phyloP scores from a whole-genome alignment of 2,888 invertebrate species.

The Pasiphila rectangulata region DNA sequence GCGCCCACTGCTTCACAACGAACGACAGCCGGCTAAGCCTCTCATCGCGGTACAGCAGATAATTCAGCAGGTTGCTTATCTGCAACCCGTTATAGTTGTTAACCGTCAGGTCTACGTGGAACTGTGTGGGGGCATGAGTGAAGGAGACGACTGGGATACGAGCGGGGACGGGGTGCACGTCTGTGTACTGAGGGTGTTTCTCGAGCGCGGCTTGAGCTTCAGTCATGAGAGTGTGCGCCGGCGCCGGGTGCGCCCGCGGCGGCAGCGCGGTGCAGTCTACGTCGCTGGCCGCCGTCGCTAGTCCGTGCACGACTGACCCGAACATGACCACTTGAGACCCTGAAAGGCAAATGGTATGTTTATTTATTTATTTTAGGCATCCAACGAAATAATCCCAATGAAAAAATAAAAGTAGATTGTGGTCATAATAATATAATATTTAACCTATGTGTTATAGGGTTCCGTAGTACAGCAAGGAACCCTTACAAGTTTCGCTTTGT shows the following conservation, averaged over 20 bases:
- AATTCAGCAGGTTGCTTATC: background rate
- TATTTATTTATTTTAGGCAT: too few relatives aligned
- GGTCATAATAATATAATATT: too few relatives aligned
- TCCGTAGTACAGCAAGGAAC: too few relatives aligned
- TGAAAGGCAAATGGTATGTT: too few relatives aligned
- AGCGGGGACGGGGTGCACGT: background rate
- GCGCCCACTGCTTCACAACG: background rate
- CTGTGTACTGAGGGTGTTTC: background rate
- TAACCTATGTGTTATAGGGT: too few relatives aligned
- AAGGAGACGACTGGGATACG: background rate
- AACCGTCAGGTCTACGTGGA: background rate
- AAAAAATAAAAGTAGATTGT: too few relatives aligned
- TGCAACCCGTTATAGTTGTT: background rate
- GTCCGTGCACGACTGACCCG: background rate
- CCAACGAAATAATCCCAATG: too few relatives aligned
- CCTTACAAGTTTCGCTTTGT: too few relatives aligned
- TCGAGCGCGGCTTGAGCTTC: background rate
- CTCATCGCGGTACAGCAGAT: background rate
- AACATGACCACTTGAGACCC: background rate
- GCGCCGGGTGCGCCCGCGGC: background rate
- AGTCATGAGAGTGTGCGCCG: background rate
- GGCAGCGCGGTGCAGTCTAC: background rate
- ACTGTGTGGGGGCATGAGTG: background rate
- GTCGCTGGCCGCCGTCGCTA: background rate
- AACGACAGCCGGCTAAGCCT: background rate